Evolutionary conservation across 1,140 invertebrate species (phyloP).

Genomic region (Lineus longissimus): DNA sequence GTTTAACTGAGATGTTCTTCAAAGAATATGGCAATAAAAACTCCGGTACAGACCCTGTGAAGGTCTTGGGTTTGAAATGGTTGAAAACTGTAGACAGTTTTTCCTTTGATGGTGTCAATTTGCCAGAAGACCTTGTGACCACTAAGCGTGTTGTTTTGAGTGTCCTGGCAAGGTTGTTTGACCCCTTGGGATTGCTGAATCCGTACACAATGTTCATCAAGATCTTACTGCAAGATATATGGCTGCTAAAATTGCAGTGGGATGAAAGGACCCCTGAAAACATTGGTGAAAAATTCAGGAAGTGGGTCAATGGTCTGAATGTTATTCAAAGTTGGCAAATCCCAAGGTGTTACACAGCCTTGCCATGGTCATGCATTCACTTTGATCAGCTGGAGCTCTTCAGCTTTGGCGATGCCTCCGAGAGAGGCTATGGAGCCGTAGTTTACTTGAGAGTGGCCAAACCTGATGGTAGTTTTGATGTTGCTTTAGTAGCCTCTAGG

Average conservation of each 20-base stretch:
- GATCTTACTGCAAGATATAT: background rate
- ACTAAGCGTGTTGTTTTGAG: conserved; percentile 5
- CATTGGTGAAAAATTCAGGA: background rate
- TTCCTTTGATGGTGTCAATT: background rate
- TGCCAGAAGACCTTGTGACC: background rate
- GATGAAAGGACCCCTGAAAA: background rate
- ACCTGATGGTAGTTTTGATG: background rate
- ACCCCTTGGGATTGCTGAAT: background rate
- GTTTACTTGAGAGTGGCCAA: background rate
- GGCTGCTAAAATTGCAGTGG: background rate
- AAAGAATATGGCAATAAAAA: background rate
- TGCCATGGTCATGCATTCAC: background rate
- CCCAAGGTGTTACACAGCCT: background rate
- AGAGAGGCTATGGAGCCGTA: background rate
- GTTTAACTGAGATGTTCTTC: background rate
- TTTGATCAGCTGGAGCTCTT: background rate
- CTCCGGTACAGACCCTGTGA: background rate
- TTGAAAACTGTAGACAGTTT: background rate
- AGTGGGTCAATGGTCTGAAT: background rate
- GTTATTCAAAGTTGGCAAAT: background rate
- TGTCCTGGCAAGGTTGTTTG: conserved; percentile 2
- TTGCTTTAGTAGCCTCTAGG: background rate
- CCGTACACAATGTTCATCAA: background rate
- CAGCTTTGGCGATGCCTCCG: conserved; percentile 2
- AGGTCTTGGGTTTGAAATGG: conserved; percentile 2